Base-by-base conservation (phyloP, 2,113 vertebrate species). In the Plectropomus leopardus region DNA sequence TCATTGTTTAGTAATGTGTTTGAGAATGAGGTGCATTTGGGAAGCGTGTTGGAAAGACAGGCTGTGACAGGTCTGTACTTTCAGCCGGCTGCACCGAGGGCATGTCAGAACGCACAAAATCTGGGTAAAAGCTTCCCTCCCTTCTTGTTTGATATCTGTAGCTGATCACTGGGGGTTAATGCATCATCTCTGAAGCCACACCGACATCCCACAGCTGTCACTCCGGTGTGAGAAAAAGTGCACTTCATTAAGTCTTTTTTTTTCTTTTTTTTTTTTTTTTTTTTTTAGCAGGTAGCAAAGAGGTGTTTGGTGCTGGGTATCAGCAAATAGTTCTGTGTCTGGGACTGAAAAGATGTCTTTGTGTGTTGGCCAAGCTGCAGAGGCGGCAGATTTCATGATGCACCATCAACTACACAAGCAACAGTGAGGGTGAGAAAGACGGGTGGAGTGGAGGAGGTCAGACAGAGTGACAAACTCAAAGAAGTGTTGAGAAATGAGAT, bases 271-370 rank as follows among this genome's bases (percentile, higher is more conserved):
- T n/a, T n/a, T 71, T 14, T 17, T 5, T 0, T 28, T 30, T 54
- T 47, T 71, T 48, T 66, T 26, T 2, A 54, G 71, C 50, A 81
- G 50, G 63, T 92, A 61, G 66, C 89, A 86, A 80, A 2, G 28
- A 86, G 71, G 86, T 90, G 87, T 83, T 84, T 21, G 19, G 61
- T 59, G 72, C 59, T 65, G 34, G 17, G 34, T 65, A 61, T 58
- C 65, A 13, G 83, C 86, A 78, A 93, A 92, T 85, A 85, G 83
- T 88, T 87, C 80, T 71, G 72, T 79, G 86, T 80, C 61, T 86
- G 81, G 57, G 70, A 57, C 82, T 89, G 57, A 86, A 81, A 79
- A 86, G 81, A 86, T 50, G 36, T 51, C 82, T 89, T 88, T 92
- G 86, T 91, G 76, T 26, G 26, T 17, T 51, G 59, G 81, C 89